phyloP scores from a whole-genome alignment of 2,113 vertebrate species.

The Macquaria ambigua region DNA sequence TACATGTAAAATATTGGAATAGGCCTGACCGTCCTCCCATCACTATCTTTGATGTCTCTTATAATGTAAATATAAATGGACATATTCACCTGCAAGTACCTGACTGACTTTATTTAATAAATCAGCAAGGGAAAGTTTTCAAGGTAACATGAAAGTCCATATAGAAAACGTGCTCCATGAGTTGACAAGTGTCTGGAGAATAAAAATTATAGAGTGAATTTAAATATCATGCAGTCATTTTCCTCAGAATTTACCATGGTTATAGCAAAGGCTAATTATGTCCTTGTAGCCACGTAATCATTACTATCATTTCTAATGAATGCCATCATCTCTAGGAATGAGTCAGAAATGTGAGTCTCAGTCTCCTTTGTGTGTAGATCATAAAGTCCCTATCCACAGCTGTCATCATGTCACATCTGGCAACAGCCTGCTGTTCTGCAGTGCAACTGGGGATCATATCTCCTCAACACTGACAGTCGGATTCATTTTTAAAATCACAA shows the following conservation, averaged over 20 bases:
- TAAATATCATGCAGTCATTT: not conserved
- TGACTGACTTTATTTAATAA: not conserved
- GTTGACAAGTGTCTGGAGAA: not conserved
- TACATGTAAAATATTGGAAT: too few relatives aligned
- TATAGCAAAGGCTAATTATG: not conserved
- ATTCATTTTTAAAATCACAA: not conserved
- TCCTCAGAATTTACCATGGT: not conserved
- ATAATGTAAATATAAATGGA: not conserved
- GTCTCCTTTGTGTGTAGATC: constrained; percentile 3
- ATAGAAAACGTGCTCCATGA: not conserved
- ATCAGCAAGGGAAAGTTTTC: not conserved
- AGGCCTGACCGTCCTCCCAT: too few relatives aligned
- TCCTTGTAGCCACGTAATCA: not conserved
- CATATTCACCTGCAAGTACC: not conserved
- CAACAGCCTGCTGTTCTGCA: constrained; percentile 22
- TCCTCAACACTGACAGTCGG: not conserved
- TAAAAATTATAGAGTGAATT: not conserved
- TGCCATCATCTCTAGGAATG: not conserved
- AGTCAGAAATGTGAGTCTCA: not conserved
- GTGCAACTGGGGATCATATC: not conserved
- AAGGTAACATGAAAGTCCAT: not conserved
- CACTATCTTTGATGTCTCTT: not conserved
- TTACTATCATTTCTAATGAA: not conserved
- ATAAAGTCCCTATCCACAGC: not conserved
- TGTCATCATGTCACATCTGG: constrained; percentile 8